Percentiles rank a stretch among this genome's conserved stretches.
These are phyloP conservation scores for Synergus umbraculus DNA, from an alignment of 2,888 invertebrate species.

Conservation along the genomic window DNA sequence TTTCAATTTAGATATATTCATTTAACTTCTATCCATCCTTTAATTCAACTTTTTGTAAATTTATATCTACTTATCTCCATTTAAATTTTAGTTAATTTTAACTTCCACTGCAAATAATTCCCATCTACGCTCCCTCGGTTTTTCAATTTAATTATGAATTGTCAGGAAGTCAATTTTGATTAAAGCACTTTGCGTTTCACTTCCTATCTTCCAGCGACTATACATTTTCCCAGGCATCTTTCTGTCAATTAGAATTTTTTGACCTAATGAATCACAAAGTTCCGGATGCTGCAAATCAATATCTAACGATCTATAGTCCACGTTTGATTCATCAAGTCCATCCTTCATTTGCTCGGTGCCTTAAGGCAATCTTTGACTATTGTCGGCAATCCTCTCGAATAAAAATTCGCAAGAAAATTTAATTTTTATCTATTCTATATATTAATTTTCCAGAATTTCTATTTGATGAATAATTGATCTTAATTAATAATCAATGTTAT, in stretches of 20 bases:
- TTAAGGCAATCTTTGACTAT: constrained; percentile 33
- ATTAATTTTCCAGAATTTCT: neutral
- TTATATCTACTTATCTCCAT: no score
- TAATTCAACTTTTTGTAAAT: no score
- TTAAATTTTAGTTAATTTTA: no score
- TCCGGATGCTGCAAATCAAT: constrained; percentile 46
- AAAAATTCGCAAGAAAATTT: neutral
- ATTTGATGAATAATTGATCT: neutral
- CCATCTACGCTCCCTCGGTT: neutral
- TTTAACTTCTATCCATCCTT: no score
- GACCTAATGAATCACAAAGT: constrained; percentile 42
- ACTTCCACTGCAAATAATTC: no score
- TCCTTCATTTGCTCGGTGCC: neutral
- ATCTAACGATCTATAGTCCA: constrained; percentile 42
- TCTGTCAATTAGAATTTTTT: constrained; percentile 27
- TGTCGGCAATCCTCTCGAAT: neutral
- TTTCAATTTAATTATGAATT: neutral
- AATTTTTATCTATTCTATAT: neutral
- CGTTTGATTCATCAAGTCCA: constrained; percentile 34
- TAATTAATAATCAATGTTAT: no score
- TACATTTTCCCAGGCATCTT: constrained; percentile 4
- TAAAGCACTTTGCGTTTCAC: neutral
- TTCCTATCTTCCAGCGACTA: neutral
- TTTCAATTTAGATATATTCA: neutral
- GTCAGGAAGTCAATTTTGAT: neutral